Evolutionary conservation across 2,113 vertebrate species (phyloP).

Genomic region (Mesoclemmys tuberculata): DNA sequence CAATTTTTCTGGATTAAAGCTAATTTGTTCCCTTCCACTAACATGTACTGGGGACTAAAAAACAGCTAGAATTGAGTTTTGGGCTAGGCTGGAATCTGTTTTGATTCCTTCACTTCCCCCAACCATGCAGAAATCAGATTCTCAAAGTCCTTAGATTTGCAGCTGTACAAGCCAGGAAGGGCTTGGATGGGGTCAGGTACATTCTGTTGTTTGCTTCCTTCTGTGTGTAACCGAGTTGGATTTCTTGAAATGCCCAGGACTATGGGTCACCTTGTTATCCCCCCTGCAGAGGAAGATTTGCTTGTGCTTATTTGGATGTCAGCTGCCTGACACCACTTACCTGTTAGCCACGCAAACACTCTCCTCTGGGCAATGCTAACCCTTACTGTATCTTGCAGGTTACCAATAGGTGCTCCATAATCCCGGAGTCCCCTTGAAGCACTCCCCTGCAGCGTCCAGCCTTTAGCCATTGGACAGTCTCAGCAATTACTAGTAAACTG

Average conservation of each 20-base stretch:
- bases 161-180: accelerated
- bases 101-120: not conserved
- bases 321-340: not conserved
- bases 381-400: not conserved
- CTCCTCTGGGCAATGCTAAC: not conserved
- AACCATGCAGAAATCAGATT: accelerated
- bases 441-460: not conserved
- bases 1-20: too few relatives aligned
- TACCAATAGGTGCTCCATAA: not conserved
- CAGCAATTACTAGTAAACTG: not conserved
- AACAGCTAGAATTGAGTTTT: accelerated
- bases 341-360: not conserved
- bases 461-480: not conserved
- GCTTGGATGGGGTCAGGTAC: accelerated
- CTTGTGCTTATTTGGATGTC: not conserved
- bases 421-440: not conserved
- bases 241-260: not conserved
- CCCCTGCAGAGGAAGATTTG: not conserved
- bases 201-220: accelerated
- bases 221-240: accelerated
- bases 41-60: not conserved
- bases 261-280: not conserved
- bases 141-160: not conserved
- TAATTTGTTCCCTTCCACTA: not conserved
- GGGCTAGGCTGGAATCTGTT: not conserved